phyloP scores from a whole-genome alignment of 2,113 vertebrate species.

The Monarcha castaneiventris region DNA sequence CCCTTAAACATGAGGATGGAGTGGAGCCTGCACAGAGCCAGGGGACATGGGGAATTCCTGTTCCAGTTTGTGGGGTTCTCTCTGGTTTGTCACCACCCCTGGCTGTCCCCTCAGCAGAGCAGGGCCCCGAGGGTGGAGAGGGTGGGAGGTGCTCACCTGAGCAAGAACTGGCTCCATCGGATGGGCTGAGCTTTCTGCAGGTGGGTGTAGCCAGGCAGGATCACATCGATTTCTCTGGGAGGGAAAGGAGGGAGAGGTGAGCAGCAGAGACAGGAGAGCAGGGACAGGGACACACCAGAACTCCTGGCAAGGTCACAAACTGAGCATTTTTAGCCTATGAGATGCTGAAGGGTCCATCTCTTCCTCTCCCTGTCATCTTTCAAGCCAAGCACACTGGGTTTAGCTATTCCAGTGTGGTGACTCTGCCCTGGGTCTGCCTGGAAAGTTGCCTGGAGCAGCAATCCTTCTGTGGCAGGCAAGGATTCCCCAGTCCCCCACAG shows the following conservation, averaged over 20 bases:
- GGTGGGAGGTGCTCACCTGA: conserved; percentile 77
- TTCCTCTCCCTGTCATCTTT: neutral
- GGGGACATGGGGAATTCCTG: accelerated
- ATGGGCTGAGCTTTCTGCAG: conserved; percentile 95
- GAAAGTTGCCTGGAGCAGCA: neutral
- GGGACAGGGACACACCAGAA: neutral
- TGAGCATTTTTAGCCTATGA: neutral
- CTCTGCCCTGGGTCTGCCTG: neutral
- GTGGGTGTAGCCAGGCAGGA: conserved; percentile 97
- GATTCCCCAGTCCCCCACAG: neutral
- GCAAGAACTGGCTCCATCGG: conserved; percentile 95
- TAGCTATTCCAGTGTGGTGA: neutral
- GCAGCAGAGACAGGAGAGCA: neutral
- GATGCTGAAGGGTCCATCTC: neutral
- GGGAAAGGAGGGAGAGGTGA: neutral
- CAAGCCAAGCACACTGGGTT: neutral
- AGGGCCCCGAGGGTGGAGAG: neutral
- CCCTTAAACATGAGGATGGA: neutral
- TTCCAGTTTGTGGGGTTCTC: neutral
- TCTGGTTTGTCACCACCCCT: neutral
- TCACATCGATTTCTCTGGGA: conserved; percentile 85
- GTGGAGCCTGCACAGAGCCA: neutral
- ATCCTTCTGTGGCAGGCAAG: neutral
- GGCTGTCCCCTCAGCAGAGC: neutral
- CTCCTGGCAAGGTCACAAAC: neutral